Conservation (phyloP, 2,113 vertebrate species). For the Halichoeres trimaculatus region DNA sequence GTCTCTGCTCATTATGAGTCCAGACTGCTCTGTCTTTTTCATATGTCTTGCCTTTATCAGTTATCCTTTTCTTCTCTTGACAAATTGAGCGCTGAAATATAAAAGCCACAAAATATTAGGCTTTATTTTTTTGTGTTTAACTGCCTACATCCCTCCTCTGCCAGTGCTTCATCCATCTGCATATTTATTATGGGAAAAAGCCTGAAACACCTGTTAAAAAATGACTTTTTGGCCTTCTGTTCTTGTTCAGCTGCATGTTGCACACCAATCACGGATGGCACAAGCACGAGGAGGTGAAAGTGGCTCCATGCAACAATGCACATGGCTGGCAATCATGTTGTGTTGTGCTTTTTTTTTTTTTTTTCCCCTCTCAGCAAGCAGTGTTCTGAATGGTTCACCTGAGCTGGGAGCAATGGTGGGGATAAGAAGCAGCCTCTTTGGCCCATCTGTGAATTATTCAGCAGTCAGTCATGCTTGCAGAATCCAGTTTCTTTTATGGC, state of each 20-base stretch:
- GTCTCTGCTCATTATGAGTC: background rate
- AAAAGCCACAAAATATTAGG: background rate
- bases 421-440: conserved; percentile 57
- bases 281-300: conserved; percentile 37
- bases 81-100: background rate
- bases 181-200: background rate
- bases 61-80: background rate
- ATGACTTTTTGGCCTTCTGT: conserved; percentile 1
- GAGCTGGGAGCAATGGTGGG: conserved; percentile 45
- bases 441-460: conserved; percentile 81
- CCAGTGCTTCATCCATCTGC: background rate
- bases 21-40: background rate
- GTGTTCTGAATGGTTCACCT: conserved; percentile 36
- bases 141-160: background rate
- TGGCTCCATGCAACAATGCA: conserved; percentile 12
- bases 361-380: conserved; percentile 11
- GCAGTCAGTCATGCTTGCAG: conserved; percentile 53
- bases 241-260: conserved; percentile 1
- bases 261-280: background rate
- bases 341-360: background rate
- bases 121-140: background rate
- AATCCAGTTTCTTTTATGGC: conserved; percentile 73
- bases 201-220: conserved; percentile 3
- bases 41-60: background rate
- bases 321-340: conserved; percentile 23